Conservation (phyloP, 1,140 invertebrate species). For the Alviniconcha marisindica region DNA sequence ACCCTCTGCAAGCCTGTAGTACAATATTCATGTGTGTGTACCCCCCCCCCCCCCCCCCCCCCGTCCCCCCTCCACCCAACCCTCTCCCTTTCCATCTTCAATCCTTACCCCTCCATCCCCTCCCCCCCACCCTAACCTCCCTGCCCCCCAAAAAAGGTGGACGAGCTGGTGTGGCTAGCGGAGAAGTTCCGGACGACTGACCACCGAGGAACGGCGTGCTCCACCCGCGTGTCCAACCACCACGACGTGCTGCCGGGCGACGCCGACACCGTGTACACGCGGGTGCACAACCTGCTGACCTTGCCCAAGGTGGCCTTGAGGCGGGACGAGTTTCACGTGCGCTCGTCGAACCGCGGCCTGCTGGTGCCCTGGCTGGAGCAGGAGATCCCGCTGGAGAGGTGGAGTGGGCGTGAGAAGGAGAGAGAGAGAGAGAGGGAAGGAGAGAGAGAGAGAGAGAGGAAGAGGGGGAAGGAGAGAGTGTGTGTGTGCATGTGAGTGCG, state of each 20-base stretch:
- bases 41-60: too few species aligned
- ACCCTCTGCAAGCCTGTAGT: too few species aligned
- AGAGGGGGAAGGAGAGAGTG: too few species aligned
- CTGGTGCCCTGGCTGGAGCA: conserved; percentile 29
- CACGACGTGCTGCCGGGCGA: not conserved
- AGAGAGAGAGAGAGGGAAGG: too few species aligned
- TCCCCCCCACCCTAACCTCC: too few species aligned
- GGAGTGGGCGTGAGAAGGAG: too few species aligned
- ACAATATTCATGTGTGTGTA: too few species aligned
- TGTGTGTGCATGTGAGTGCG: not conserved
- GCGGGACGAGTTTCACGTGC: conserved; percentile 30
- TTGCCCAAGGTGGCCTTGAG: conserved; percentile 38
- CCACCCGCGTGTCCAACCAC: conserved; percentile 4
- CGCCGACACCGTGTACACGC: conserved; percentile 4
- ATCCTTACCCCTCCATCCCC: too few species aligned
- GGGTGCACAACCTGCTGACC: conserved; percentile 29
- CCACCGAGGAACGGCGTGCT: not conserved
- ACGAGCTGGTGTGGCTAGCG: conserved; percentile 9
- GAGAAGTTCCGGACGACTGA: not conserved
- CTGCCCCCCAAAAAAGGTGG: too few species aligned
- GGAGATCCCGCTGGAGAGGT: conserved; percentile 2
- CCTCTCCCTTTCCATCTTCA: too few species aligned
- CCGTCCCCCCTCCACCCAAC: too few species aligned
- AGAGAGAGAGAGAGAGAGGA: too few species aligned
- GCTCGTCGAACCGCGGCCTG: not conserved